Percentiles rank a stretch among this genome's conserved stretches.
Evolutionary conservation across 2,113 vertebrate species (phyloP).

Genomic region (Perca fluviatilis): DNA sequence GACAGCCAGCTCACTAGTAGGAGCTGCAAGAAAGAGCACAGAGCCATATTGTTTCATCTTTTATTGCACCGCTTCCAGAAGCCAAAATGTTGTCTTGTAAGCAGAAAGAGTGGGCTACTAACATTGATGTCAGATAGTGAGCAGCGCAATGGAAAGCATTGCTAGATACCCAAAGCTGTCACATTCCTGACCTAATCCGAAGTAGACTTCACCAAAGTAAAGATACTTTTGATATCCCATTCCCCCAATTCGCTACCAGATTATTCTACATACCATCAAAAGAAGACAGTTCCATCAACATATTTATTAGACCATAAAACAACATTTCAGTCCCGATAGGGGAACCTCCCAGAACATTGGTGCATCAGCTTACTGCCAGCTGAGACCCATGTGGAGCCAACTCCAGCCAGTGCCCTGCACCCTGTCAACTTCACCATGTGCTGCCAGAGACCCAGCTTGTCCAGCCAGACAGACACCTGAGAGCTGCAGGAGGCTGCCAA

Average conservation of each 20-base stretch:
- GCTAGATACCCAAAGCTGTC: not conserved
- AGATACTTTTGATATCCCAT: too few relatives aligned
- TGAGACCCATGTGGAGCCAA: conserved; percentile 65
- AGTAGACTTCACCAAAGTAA: too few relatives aligned
- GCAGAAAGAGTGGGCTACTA: not conserved
- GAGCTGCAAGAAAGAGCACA: conserved; percentile 6
- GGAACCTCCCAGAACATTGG: conserved; percentile 36
- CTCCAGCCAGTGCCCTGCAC: conserved; percentile 55
- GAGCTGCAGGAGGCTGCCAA: conserved; percentile 56
- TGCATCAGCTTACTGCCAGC: conserved; percentile 57
- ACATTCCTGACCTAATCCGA: too few relatives aligned
- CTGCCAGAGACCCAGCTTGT: conserved; percentile 70
- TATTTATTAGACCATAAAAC: conserved; percentile 51
- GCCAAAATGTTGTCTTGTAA: not conserved
- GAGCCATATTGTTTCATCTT: conserved; percentile 7
- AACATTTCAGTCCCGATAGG: conserved; percentile 40
- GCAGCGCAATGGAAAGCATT: not conserved
- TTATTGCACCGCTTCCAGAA: not conserved
- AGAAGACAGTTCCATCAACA: conserved; percentile 17
- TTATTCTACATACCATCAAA: conserved; percentile 17
- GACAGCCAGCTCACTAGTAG: not conserved
- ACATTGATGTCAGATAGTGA: not conserved
- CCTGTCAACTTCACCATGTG: conserved; percentile 39
- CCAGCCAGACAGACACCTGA: conserved; percentile 62
- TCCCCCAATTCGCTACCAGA: not conserved